phyloP scores from a whole-genome alignment of 2,113 vertebrate species.

The Pomatorhinus ruficollis region DNA sequence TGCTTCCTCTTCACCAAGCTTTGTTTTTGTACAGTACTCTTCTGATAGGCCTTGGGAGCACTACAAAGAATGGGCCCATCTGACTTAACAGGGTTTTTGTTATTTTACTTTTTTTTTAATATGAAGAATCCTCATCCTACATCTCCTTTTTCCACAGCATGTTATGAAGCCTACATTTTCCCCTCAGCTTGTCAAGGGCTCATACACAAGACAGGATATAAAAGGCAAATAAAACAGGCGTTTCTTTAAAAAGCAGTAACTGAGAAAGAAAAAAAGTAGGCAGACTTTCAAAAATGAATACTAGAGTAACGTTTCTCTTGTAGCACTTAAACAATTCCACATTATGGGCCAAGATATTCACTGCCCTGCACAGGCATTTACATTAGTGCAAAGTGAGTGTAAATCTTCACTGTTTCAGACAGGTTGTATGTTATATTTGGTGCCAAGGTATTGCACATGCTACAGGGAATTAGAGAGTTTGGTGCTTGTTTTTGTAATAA shows the following conservation, averaged over 20 bases:
- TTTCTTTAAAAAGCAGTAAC: background rate
- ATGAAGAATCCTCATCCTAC: background rate
- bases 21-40: conserved; percentile 52
- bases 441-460: background rate
- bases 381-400: background rate
- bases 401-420: background rate
- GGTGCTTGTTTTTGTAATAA: background rate
- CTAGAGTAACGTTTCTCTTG: background rate
- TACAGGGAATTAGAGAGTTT: background rate
- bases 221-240: background rate
- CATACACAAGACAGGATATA: background rate
- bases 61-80: conserved; percentile 53
- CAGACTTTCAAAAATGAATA: background rate
- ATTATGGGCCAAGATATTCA: background rate
- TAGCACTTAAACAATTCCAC: background rate
- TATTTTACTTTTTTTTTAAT: background rate
- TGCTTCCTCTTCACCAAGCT: conserved; percentile 76
- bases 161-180: background rate
- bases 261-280: background rate
- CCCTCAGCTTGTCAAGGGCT: background rate
- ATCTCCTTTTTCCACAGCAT: background rate
- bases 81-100: background rate
- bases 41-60: conserved; percentile 46
- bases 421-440: background rate
- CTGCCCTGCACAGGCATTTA: background rate